A percentile compares a stretch with the other conserved stretches of the same genome.
Evolutionary conservation across 1,140 invertebrate species (phyloP).

Genomic region (Amyelois transitella): DNA sequence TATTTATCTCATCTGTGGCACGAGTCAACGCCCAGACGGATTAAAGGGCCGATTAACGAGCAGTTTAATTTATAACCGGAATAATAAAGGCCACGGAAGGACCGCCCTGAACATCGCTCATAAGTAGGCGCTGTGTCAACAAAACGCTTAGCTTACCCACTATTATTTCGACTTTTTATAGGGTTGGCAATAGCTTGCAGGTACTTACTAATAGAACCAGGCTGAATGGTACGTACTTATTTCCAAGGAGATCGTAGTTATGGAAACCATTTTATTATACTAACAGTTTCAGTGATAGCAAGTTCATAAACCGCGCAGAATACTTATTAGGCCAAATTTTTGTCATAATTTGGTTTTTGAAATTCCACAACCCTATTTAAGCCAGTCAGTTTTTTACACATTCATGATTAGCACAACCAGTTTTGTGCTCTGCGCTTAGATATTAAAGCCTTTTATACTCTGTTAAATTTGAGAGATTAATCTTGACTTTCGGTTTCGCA

Average conservation of each 20-base stretch:
- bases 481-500: conserved; percentile 57
- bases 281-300: too few relatives aligned
- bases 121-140: conserved; percentile 54
- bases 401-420: neutral
- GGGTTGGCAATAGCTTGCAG: conserved; percentile 7
- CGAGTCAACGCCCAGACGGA: conserved; percentile 68
- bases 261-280: too few relatives aligned
- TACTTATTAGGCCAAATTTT: too few relatives aligned
- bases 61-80: conserved; percentile 68
- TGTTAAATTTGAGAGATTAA: neutral
- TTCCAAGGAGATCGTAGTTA: too few relatives aligned
- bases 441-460: neutral
- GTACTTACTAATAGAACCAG: too few relatives aligned
- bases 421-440: neutral
- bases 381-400: conserved; percentile 6
- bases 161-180: conserved; percentile 16
- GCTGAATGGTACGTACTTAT: too few relatives aligned
- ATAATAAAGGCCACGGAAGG: conserved; percentile 63
- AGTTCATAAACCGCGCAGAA: too few relatives aligned
- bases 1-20: conserved; percentile 14
- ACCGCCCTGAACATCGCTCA: conserved; percentile 28
- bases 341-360: conserved; percentile 4
- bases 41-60: conserved; percentile 69
- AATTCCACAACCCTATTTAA: conserved; percentile 2
- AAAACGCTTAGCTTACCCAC: conserved; percentile 27